Evolutionary conservation across 37 sponge, comb jelly and placozoan species (phyloP), one percentile per base, ranked within the genome.

Genomic region (Haliclona indistincta): DNA sequence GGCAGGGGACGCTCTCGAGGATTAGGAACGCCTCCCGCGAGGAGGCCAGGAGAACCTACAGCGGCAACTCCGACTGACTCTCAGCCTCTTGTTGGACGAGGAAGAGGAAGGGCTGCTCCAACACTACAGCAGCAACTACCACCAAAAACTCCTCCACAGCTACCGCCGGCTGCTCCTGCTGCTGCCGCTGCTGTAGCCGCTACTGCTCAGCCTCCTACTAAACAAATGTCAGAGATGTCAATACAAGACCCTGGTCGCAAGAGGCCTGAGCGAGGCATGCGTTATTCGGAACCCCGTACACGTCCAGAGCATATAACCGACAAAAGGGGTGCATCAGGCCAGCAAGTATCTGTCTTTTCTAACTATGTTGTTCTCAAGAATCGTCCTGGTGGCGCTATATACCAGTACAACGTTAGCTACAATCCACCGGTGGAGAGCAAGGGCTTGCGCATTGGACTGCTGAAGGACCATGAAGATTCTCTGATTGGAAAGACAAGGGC

Each of bases 351-450:
- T 0, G 64, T 95, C 1, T 39, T 71, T 28, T 77, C 87, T 7
- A 97, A 97, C 77, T 91, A 77, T 43, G 66, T 97, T 32, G 69
- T 66, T 11, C 78, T 97, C 38, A 64, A 44, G 13, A 81, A 64
- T 23, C 78, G 75, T 32, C 86, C 89, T 19, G 71, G 84, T 49
- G 39, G 68, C 41, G 67, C 80, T 17, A 83, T 97, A 58, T 97
- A 89, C 70, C 98, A 97, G 87, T 93, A 97, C 75, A 80, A 88
- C 22, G 95, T 94, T 20, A 51, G 51, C 43, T 95, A 80, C 56
- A 38, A 65, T 34, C 96, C 96, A 22, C 84, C 63, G 0, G 39
- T 95, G 0, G 92, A 90, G 32, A 80, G 44, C 61, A 80, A 73
- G 67, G 56, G 77, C 26, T 58, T 85, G 25, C 74, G 96, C 11